Evolutionary conservation across 2,797 vertebrate species (phyloP), one percentile per base, ranked within the genome.

Genomic region (Rhabdomys pumilio): DNA sequence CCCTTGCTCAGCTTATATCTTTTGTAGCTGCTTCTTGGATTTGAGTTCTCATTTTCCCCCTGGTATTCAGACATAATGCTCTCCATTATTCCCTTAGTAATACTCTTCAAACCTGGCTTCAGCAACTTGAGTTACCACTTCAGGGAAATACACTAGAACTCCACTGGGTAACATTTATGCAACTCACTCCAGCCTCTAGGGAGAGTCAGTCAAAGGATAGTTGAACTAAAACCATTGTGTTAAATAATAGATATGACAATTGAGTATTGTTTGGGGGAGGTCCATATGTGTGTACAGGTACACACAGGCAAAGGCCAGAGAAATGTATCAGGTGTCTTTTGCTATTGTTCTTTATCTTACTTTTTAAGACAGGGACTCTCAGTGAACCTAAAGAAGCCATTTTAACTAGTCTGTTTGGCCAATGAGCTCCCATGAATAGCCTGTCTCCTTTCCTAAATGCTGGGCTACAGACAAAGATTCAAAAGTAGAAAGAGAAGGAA

Each of bases 401-500:
- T 80, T 80, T 34, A 63, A 26, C n/a, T 29, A 44, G 14, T 26
- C 38, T 83, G 81, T 22, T 6, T 83, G 22, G 13, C n/a, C 57
- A 83, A 24, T 44, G 38, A 83, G 38, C 13, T 17, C 24, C n/a
- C 57, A 61, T 8, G 14, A 83, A 8, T 24, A 41, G 14, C 20
- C n/a, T 82, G n/a, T 83, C 81, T 83, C 57, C 57, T 44, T 81
- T 6, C 53, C 34, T n/a, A 57, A 61, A 44, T 41, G 38, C 57
- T 81, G 38, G 53, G 79, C 26, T 55, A 20, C 34, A 77, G 44
- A 77, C 38, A 90, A 80, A 79, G 9, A 80, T 38, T 67, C 44
- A 29, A 91, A 91, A 93, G 61, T 83, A 89, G 82, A 93, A 94
- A 93, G 63, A 80, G 29, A 55, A 63, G 22, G 29, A 75, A 44